Evolutionary conservation across 2,797 vertebrate genomes (phyloP).

Genomic region (Enteromius radiatus): DNA sequence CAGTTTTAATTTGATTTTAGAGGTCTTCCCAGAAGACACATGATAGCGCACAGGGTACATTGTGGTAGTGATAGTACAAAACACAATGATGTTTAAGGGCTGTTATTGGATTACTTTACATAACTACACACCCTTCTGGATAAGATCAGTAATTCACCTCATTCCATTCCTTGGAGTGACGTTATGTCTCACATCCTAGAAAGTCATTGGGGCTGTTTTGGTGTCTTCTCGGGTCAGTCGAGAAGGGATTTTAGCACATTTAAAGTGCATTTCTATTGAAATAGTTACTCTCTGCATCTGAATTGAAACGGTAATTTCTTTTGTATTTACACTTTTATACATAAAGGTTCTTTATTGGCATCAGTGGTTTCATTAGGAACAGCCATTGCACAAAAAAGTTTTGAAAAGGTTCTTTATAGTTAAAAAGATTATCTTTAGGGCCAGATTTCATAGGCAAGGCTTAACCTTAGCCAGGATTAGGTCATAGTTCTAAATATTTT

Average conservation of each 20-base stretch:
- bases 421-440: neutral
- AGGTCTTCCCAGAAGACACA: slow-evolving; percentile 29
- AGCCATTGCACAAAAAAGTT: neutral
- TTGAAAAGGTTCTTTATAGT: neutral
- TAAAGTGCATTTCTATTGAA: neutral
- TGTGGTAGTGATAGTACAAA: slow-evolving; percentile 17
- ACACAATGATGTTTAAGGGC: neutral
- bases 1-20: slow-evolving; percentile 45
- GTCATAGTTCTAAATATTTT: too few relatives aligned
- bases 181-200: slow-evolving; percentile 3
- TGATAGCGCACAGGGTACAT: neutral
- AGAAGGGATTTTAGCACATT: neutral
- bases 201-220: slow-evolving; percentile 23
- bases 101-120: slow-evolving; percentile 37
- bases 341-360: neutral
- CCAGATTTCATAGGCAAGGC: too few relatives aligned
- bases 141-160: slow-evolving; percentile 6
- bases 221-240: neutral
- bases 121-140: slow-evolving; percentile 42
- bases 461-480: too few relatives aligned
- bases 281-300: neutral
- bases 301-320: neutral
- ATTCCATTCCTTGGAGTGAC: slow-evolving; percentile 24
- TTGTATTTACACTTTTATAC: neutral
- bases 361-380: neutral